These are phyloP conservation scores for Byasa hedistus DNA, from an alignment of 2,888 invertebrate genomes.

Conservation along the genomic window DNA sequence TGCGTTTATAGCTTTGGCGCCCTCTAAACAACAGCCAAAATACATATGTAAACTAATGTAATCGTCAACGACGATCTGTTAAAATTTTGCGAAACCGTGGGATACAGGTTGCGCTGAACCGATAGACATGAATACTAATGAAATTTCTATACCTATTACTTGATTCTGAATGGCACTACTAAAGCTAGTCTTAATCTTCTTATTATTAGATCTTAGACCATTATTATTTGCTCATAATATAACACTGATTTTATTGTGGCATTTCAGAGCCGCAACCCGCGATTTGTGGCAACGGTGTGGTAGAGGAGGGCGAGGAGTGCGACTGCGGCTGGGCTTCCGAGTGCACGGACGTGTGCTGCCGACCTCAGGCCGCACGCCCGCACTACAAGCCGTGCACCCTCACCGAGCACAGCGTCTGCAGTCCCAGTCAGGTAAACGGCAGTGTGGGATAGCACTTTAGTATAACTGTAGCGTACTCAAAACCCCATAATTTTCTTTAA, in stretches of 20 bases:
- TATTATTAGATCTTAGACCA: too few relatives aligned
- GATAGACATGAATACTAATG: too few relatives aligned
- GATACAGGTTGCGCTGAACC: too few relatives aligned
- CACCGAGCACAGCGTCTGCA: constrained; percentile 88
- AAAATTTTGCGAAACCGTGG: too few relatives aligned
- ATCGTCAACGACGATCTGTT: not conserved
- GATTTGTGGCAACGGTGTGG: constrained; percentile 98
- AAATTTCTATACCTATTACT: too few relatives aligned
- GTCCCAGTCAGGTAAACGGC: constrained; percentile 86
- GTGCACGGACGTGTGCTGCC: constrained; percentile 96
- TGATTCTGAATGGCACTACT: too few relatives aligned
- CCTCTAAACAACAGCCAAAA: not conserved
- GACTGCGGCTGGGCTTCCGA: constrained; percentile 99
- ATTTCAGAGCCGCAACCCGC: constrained; percentile 91
- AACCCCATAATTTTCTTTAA: too few relatives aligned
- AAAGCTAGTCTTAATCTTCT: too few relatives aligned
- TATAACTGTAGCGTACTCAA: too few relatives aligned
- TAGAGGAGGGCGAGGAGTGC: constrained; percentile 97
- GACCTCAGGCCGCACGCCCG: constrained; percentile 91
- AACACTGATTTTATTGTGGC: too few relatives aligned
- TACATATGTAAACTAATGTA: not conserved
- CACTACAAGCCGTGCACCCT: constrained; percentile 93
- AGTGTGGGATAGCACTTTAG: too few relatives aligned
- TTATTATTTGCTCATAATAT: too few relatives aligned
- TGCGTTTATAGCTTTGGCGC: not conserved